phyloP scores from a whole-genome alignment of 2,888 invertebrate genomes.

The Morinoia aosen region DNA sequence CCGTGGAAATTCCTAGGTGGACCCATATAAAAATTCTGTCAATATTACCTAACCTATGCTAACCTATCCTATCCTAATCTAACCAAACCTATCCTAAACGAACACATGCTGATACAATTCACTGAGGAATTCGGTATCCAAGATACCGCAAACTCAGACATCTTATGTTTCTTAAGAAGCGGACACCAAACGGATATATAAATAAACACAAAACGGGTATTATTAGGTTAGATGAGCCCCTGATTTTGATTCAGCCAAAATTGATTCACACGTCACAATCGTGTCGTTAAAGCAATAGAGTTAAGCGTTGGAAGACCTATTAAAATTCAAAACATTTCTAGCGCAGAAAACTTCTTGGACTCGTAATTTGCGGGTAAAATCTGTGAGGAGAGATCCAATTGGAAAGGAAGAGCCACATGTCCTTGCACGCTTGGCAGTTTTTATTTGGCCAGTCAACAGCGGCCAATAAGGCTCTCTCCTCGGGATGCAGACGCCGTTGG shows the following conservation, averaged over 20 bases:
- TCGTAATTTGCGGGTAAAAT: not conserved
- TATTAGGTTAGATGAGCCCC: too few relatives aligned
- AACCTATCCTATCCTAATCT: too few relatives aligned
- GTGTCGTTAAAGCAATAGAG: not conserved
- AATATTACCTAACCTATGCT: too few relatives aligned
- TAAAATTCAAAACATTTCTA: not conserved
- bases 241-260: not conserved
- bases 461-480: not conserved
- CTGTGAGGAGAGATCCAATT: not conserved
- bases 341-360: not conserved
- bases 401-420: not conserved
- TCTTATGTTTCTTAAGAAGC: too few relatives aligned
- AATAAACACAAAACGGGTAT: too few relatives aligned
- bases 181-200: too few relatives aligned
- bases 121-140: too few relatives aligned
- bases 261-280: not conserved
- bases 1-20: too few relatives aligned
- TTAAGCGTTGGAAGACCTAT: not conserved
- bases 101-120: too few relatives aligned
- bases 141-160: too few relatives aligned
- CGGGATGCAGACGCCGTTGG: not conserved
- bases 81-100: too few relatives aligned
- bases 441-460: conserved; percentile 27
- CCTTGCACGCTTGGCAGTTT: not conserved
- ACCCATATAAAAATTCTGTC: too few relatives aligned